Base-by-base conservation (phyloP, 2,888 invertebrate genomes). In the Tanypteryx hageni region DNA sequence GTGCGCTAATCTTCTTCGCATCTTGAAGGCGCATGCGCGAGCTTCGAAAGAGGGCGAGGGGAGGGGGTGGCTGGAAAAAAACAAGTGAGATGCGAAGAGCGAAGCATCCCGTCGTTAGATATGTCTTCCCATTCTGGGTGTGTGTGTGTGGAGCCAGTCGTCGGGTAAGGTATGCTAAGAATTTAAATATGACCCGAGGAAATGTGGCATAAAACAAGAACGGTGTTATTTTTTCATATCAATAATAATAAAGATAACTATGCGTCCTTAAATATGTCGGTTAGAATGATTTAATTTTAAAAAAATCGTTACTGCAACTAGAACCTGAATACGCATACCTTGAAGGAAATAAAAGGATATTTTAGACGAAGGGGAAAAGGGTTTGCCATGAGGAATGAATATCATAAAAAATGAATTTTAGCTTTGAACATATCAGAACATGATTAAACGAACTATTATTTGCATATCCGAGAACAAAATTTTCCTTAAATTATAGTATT, bases 151-250 rank as follows among this genome's bases (percentile, higher is more conserved):
- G 22, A 76, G 76, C 27, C 22, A 76, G 76, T 76, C 22, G 76
- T 22, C 76, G 9, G 22, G 44, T 1, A 44, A 76, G 76, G 76
- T 27, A 76, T 76, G 22, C 76, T 13, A 76, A 27, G 76, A 76
- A 76, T 76, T 76, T 76, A 76, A 76, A 76, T 76, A 76, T 76
- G 76, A 76, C n/a, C 76, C 76, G 76, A 11, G n/a, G 76, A 64
- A 18, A n/a, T n/a, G 64, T n/a, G 64, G 64, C 44, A 44, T 44
- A 44, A 44, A 64, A 16, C 64, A 0, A n/a, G 27, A 16, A 27
- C 22, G 76, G 76, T 76, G 76, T 13, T 76, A 27, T 76, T 76
- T 76, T 76, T 76, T 27, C 76, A 7, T 76, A 7, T 76, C 76
- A 22, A 76, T 76, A 76, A n/a, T 5, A 27, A 22, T 76, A 76